Base-by-base conservation (phyloP, 2,888 invertebrate genomes). In the Apocheima hispidaria region DNA sequence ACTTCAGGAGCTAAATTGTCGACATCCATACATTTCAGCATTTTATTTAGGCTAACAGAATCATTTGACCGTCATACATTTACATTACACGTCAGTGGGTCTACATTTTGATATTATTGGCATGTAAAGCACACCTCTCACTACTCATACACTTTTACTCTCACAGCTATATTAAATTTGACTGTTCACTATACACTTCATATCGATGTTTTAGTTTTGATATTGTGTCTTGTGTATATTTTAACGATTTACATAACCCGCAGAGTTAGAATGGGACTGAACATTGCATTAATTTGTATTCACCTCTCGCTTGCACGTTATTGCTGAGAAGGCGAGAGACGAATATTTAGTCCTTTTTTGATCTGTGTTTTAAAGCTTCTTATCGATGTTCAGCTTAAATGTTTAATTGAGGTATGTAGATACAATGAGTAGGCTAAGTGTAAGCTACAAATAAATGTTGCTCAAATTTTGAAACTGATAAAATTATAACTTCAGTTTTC, bases 51-150 rank as follows among this genome's bases (percentile, higher is more conserved):
- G 46, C 38, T 55, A 60, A 69, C 57, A 67, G 28, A 69, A 65
- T 61, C 66, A 59, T 55, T 44, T 51, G 10, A 49, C 23, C 43
- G 53, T 51, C 67, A 67, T 68, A 78, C 79, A 84, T 82, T 76
- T 72, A 86, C 85, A 83, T 81, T 68, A 86, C 83, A 87, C 88
- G 77, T 83, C 82, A 77, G 78, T 91, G 90, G 91, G 90, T 91
- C 90, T 90, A 90, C 87, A 78, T 74, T 53, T 61, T 56, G 48
- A 66, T 66, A 71, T 49, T 60, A 59, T 73, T 74, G 73, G 86
- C 87, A 87, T 87, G 86, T 72, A 66, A 66, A 59, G 78, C 78
- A 80, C 81, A 80, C 77, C n/a, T n/a, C 65, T 61, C 74, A 70
- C 68, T 61, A 77, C 72, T 73, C 77, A 72, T 69, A 63, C 68